Evolutionary conservation across 2,113 vertebrate genomes (phyloP).

Genomic region (Cromileptes altivelis): DNA sequence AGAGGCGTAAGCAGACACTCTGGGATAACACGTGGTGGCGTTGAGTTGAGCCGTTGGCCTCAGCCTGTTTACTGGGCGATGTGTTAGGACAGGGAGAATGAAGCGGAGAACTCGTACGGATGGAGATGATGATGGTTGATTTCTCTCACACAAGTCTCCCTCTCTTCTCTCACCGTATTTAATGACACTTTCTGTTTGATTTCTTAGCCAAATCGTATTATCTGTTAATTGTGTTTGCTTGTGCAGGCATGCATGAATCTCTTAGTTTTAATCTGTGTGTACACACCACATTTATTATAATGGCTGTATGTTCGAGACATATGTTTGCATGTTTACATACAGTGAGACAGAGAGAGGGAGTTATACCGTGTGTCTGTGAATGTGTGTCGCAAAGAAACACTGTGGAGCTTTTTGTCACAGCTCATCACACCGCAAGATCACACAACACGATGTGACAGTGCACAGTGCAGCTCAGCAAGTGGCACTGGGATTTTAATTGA

Average conservation of each 20-base stretch:
- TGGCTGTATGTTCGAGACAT: background rate
- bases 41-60: constrained; percentile 61
- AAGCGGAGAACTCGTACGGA: constrained; percentile 54
- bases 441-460: constrained; percentile 71
- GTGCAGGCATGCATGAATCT: constrained; percentile 50
- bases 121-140: constrained; percentile 71
- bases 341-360: background rate
- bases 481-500: constrained; percentile 73
- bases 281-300: constrained; percentile 23
- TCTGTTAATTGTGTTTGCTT: constrained; percentile 61
- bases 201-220: constrained; percentile 58
- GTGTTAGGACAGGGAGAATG: constrained; percentile 69
- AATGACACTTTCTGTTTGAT: constrained; percentile 45
- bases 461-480: constrained; percentile 72
- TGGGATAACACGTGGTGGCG: constrained; percentile 67
- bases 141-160: constrained; percentile 60
- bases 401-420: constrained; percentile 62
- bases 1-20: constrained; percentile 72
- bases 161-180: constrained; percentile 33
- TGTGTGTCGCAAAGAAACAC: constrained; percentile 37
- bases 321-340: constrained; percentile 34
- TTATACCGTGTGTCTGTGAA: background rate
- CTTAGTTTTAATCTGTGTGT: constrained; percentile 20
- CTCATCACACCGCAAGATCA: constrained; percentile 62
- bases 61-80: constrained; percentile 60